Evolutionary conservation across 92 coral and sea anemone genomes (phyloP).

Genomic region (Bergia sp.): DNA sequence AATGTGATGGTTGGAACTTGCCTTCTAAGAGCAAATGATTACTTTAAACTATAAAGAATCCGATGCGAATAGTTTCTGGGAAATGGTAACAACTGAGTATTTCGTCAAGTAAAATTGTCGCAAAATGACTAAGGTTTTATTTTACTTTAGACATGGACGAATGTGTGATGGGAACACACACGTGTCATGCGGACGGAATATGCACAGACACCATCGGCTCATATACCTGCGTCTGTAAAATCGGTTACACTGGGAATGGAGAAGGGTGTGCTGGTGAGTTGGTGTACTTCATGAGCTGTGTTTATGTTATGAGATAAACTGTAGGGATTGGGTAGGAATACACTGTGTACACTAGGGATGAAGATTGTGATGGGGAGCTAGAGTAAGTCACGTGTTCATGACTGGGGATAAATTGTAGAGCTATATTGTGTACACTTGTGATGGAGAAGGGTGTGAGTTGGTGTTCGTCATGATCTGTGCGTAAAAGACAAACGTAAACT

Average conservation of each 20-base stretch:
- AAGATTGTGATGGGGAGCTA: too few relatives aligned
- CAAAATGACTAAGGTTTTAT: not conserved
- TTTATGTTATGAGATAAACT: not conserved
- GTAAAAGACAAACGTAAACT: too few relatives aligned
- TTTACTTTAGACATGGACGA: constrained; percentile 55
- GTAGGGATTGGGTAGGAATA: not conserved
- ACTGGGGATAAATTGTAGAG: too few relatives aligned
- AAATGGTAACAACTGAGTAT: not conserved
- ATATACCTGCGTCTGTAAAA: constrained; percentile 32
- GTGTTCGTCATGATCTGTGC: not conserved
- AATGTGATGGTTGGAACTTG: not conserved
- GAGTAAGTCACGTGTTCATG: not conserved
- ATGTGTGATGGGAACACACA: constrained; percentile 56
- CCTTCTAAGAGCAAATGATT: not conserved
- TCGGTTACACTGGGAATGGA: not conserved
- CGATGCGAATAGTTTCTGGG: not conserved
- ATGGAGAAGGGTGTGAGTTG: too few relatives aligned
- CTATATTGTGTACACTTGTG: not conserved
- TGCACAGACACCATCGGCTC: constrained; percentile 71
- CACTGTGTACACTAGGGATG: not conserved
- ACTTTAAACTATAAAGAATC: too few relatives aligned
- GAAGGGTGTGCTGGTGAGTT: constrained; percentile 9
- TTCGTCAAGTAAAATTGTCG: too few relatives aligned
- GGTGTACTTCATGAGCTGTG: not conserved
- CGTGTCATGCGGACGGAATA: constrained; percentile 54